Conservation (phyloP, 2,113 vertebrate species). For the Daphoenositta chrysoptera region DNA sequence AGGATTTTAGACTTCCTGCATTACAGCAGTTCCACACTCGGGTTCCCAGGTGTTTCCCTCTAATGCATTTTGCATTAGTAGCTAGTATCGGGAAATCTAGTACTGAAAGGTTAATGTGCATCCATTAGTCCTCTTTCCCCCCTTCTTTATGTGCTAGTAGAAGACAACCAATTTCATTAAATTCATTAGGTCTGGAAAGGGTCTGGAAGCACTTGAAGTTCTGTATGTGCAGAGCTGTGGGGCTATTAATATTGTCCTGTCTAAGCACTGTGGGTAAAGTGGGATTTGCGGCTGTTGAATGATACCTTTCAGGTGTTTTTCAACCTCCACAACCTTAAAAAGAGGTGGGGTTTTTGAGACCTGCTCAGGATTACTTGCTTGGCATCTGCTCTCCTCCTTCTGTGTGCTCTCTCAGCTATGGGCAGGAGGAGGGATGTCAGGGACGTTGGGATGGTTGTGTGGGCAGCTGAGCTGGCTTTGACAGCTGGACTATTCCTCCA, state of each 20-base stretch:
- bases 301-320: background rate
- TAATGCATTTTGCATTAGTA: constrained; percentile 50
- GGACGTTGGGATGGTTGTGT: background rate
- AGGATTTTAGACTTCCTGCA: background rate
- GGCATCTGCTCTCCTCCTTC: background rate
- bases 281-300: background rate
- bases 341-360: background rate
- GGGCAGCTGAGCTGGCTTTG: background rate
- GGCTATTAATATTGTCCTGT: background rate
- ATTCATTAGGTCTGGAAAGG: background rate
- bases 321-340: background rate
- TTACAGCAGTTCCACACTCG: background rate
- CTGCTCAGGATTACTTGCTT: background rate
- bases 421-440: background rate
- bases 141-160: background rate
- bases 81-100: constrained; percentile 43
- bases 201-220: constrained; percentile 8
- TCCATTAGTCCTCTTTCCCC: constrained; percentile 15
- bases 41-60: background rate
- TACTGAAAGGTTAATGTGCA: constrained; percentile 63
- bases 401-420: background rate
- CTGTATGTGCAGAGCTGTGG: background rate
- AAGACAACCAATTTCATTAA: constrained; percentile 39
- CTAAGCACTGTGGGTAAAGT: background rate
- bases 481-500: fast-evolving